phyloP scores from a whole-genome alignment of 35 echinoderm and acorn worm species.

The Heliocidaris erythrogramma region DNA sequence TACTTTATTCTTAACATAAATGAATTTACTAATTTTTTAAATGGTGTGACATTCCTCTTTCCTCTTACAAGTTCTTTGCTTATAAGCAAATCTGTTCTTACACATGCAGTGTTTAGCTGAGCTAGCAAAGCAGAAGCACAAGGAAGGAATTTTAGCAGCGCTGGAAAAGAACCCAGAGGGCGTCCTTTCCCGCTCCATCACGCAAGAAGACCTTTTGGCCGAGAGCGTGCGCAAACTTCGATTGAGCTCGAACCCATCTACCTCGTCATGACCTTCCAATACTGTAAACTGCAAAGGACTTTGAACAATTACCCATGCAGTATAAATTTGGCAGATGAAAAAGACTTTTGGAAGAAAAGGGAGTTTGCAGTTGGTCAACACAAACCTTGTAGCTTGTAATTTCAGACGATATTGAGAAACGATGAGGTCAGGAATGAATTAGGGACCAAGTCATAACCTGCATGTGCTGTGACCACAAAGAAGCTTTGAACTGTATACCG shows the following conservation, averaged over 20 bases:
- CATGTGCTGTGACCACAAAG: too few relatives aligned
- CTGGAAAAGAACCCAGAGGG: constrained; percentile 60
- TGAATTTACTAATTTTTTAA: not conserved
- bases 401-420: not conserved
- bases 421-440: not conserved
- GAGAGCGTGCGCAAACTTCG: constrained; percentile 65
- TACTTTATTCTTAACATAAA: too few relatives aligned
- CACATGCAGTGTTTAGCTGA: constrained; percentile 76
- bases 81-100: not conserved
- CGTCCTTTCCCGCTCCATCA: constrained; percentile 36
- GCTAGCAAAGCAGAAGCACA: constrained; percentile 56
- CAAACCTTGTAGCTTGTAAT: not conserved
- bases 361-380: not conserved
- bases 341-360: not conserved
- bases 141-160: constrained; percentile 74
- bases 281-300: not conserved
- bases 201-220: constrained; percentile 67
- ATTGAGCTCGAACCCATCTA: constrained; percentile 20
- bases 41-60: not conserved
- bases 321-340: not conserved
- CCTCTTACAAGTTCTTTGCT: not conserved
- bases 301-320: not conserved
- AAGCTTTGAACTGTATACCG: too few relatives aligned
- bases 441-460: too few relatives aligned
- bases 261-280: not conserved